Base-by-base conservation (phyloP, 2,797 vertebrate genomes). In the Ambastaia sidthimunki region DNA sequence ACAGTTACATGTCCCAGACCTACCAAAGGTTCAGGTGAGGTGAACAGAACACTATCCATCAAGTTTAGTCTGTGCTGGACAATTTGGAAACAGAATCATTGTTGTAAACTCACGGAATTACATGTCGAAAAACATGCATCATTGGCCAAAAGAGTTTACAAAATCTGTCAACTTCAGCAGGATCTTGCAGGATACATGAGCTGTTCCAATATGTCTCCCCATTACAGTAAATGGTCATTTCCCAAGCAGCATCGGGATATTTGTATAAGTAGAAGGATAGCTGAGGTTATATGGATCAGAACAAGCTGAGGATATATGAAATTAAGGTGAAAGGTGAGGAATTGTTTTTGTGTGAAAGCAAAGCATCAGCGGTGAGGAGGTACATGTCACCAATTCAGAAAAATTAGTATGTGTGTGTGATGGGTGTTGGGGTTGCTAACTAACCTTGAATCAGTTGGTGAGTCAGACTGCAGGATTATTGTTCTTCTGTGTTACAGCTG, bases 1-100 rank as follows among this genome's bases (percentile, higher is more conserved):
- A 99, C 86, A 83, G 68, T 84, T 99, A 98, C 85, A 96, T 99
- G 78, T 95, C 96, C 3, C 94, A 96, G 85, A 98, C 96, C 0
- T 97, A 98, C 82, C 94, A 96, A 84, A 95, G 96, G 83, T 99
- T 99, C 91, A 97, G 96, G 98, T 99, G 86, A 88, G 89, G 72
- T 21, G 57, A 74, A 21, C 59, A 28, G 31, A 63, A 34, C 31
- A 50, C 16, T 28, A 10, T 48, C 44, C 37, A 41, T 48, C 3
- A 15, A 1, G 25, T 21, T 63, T 57, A 7, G n/a, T 5, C 7
- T 21, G 57, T 59, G 13, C 23, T 5, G 23, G 13, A 28, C 25
- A 11, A 57, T 12, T 57, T 23, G 4, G 47, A 2, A 48, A 11
- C 11, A 48, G 47, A 48, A 48, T 48, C 44, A 10, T 47, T 47